Evolutionary conservation across 1,140 invertebrate species (phyloP), one percentile per base, ranked within the genome.

Genomic region (Hyles euphorbiae): DNA sequence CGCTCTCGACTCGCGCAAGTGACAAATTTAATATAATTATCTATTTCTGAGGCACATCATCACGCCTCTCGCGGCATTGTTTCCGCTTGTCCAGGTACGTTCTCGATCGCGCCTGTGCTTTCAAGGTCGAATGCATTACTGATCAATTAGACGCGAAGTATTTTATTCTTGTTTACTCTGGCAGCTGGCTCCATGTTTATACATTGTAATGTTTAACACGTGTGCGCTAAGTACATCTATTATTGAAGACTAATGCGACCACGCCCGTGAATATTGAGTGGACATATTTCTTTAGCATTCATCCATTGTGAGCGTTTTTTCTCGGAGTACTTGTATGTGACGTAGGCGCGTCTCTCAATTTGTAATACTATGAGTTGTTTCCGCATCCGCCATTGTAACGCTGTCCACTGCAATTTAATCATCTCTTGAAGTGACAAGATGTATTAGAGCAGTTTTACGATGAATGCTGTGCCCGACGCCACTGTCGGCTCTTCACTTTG

Each of bases 371-470:
- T 22, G 60, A 74, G 60, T 68, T 71, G 67, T 79, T 79, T 82
- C 80, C 78, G 75, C 70, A 77, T 82, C 70, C 77, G 68, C 67
- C 67, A 72, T 74, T 70, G 70, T 68, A 60, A 53, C 68, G 52
- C 60, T 76, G 78, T 78, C 76, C 74, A 77, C 68, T 79, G 73
- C 76, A 82, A 78, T 83, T 81, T 78, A 81, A 81, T 76, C 70
- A 76, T 81, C 68, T 75, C 67, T 70, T 71, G 62, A 71, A 80
- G 67, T 78, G 79, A 72, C 74, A 74, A 81, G 69, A 78, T 74
- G 68, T 81, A 78, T 82, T 82, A 74, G 74, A 75, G 60, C 74
- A 82, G 70, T 79, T 77, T 74, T 75, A 74, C 68, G 66, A 72
- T 65, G 46, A 51, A 51, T 50, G 54, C 8, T 40, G 36, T 40